Conservation (phyloP, 2,113 vertebrate species). For the Delphinus delphis region DNA sequence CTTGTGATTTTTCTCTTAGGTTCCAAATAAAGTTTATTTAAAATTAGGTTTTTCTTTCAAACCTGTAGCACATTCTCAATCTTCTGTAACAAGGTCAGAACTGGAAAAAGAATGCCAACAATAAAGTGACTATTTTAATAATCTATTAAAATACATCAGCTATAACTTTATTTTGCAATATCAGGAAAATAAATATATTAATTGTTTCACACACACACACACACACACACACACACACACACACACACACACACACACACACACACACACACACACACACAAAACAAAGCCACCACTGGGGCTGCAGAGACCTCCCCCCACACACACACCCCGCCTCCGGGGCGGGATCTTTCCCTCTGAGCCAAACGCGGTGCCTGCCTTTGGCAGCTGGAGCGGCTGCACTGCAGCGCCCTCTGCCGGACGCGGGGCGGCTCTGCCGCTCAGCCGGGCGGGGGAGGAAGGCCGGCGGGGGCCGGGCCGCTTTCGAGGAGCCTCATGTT, state of each 20-base stretch:
- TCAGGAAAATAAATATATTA: neutral
- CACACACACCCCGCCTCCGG: too few relatives aligned
- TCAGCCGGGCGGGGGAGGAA: rapidly evolving
- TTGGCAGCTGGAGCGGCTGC: neutral
- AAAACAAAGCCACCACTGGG: neutral
- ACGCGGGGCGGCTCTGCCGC: neutral
- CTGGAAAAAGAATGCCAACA: neutral
- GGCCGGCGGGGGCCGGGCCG: rapidly evolving
- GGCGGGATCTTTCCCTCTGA: neutral
- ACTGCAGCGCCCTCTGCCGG: conserved; percentile 67
- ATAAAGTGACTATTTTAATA: neutral
- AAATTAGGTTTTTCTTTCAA: neutral
- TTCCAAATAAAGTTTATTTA: neutral
- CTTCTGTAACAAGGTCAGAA: neutral
- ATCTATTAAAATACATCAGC: neutral
- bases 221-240: too few relatives aligned
- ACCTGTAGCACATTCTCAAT: neutral
- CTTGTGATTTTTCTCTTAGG: neutral
- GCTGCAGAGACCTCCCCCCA: neutral
- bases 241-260: too few relatives aligned
- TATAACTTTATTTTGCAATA: neutral
- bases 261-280: too few relatives aligned
- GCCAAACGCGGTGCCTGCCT: neutral
- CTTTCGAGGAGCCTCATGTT: neutral
- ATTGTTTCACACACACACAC: neutral